Evolutionary conservation across 2,888 invertebrate genomes (phyloP), one percentile per base, ranked within the genome.

Genomic region (Myopa tessellatipennis): DNA sequence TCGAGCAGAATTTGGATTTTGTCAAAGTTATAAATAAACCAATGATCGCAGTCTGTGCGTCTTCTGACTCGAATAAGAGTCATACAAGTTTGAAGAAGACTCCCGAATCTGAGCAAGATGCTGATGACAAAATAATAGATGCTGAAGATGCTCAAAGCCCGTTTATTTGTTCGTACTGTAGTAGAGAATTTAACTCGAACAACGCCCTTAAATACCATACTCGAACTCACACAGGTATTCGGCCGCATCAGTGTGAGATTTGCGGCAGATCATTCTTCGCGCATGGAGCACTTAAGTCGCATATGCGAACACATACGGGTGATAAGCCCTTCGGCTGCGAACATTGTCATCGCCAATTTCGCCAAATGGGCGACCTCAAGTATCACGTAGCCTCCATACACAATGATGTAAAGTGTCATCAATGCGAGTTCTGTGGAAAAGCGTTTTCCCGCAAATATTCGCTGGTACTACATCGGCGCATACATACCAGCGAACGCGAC

Each of bases 361-460:
- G 96, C 0, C 96, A 96, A 87, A 95, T 95, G 95, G 95, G 96
- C 72, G 96, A 96, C 87, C 91, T 96, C 72, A 95, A 95, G 85
- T 96, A 96, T 87, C 96, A 97, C 89, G 93, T 93, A 78, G 93
- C 93, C 50, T 96, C 96, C 4, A 91, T 95, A 80, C 96, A 96
- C 87, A 94, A 95, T 10, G 92, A 93, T 67, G 91, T 95, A 88
- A 95, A 95, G 88, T 92, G 94, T 81, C 95, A 94, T 87, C 96
- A 96, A 85, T 96, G 96, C 87, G 96, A 96, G 85, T 96, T 94
- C 86, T 96, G 96, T 86, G 94, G 94, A 76, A 96, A 96, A 86
- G 94, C 95, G 85, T 97, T 96, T 89, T 95, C 96, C 0, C 91
- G 96, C 4, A 85, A 96, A 83, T 97, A 96, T 88, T 96, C 96